phyloP scores from a whole-genome alignment of 2,888 invertebrate genomes.

The Abrostola triplasia region DNA sequence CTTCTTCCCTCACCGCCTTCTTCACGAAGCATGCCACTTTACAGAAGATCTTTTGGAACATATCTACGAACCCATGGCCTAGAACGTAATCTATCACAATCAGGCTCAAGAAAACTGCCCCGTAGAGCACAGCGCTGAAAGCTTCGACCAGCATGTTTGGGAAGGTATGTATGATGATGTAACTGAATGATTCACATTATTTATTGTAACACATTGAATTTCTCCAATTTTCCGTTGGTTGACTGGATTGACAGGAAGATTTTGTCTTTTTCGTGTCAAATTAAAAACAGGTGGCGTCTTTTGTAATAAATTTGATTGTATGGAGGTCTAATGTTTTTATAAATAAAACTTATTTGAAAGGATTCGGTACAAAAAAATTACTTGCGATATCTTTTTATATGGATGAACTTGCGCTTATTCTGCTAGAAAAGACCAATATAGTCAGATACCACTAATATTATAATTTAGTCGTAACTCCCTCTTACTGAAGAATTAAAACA shows the following conservation, averaged over 20 bases:
- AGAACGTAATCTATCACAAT: conserved; percentile 71
- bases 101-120: conserved; percentile 64
- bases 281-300: conserved; percentile 1
- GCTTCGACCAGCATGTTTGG: conserved; percentile 63
- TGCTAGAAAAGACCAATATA: too few relatives aligned
- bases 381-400: too few relatives aligned
- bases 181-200: conserved; percentile 46
- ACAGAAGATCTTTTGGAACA: conserved; percentile 64
- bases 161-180: conserved; percentile 19
- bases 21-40: conserved; percentile 68
- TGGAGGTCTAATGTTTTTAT: too few relatives aligned
- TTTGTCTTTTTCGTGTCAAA: conserved; percentile 7
- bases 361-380: too few relatives aligned
- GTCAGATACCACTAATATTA: too few relatives aligned
- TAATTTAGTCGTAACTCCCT: too few relatives aligned
- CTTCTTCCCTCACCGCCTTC: conserved; percentile 67
- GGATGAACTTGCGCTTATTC: too few relatives aligned
- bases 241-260: conserved; percentile 20
- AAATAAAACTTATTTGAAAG: too few relatives aligned
- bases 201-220: conserved; percentile 43
- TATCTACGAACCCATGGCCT: conserved; percentile 74
- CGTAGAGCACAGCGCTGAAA: conserved; percentile 57
- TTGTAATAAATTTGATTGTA: too few relatives aligned
- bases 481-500: too few relatives aligned
- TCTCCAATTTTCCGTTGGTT: conserved; percentile 36